Base-by-base conservation (phyloP, 2,888 invertebrate genomes). In the Melipona beecheii region DNA sequence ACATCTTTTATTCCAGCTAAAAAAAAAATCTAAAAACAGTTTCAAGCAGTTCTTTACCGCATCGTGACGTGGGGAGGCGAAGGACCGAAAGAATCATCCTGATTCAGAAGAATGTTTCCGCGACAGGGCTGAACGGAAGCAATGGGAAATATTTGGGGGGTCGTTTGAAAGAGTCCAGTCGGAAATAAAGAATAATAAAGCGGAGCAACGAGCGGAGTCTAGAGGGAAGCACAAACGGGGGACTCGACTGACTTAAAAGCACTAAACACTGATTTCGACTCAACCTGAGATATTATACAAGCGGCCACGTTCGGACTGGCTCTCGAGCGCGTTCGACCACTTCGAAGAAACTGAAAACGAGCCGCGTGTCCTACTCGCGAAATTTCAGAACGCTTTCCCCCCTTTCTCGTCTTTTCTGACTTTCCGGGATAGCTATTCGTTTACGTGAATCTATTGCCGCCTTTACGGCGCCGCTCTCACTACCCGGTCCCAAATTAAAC, bases 241-340 rank as follows among this genome's bases (percentile, higher is more conserved):
- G 60, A 31, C 43, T 43, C 19, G 72, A 52, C 84, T 91, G 91
- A 92, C 92, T 93, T 92, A 91, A 90, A 92, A 91, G 91, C 91
- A 92, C 91, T 92, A 92, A 93, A 93, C 92, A 93, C 91, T 92
- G 92, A 92, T 93, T 92, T 88, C 86, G 89, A 87, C 91, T 90
- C 92, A 92, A 92, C 91, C 79, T 92, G 89, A 93, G 89, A 92
- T 92, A n/a, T n/a, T n/a, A n/a, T n/a, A 92, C 82, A 87, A 87
- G 86, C 82, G 71, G 49, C 78, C 69, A 36, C 77, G 60, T 68
- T 76, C 72, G 83, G 79, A 75, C 68, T 75, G 80, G 19, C 70
- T 19, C 31, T 72, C 70, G 76, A 81, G 78, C 78, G 66, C 80
- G 75, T 85, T 78, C 78, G 60, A 78, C 76, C 78, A 78, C 76